Evolutionary conservation across 1,140 invertebrate species (phyloP).

Genomic region (Branchinecta lindahli): DNA sequence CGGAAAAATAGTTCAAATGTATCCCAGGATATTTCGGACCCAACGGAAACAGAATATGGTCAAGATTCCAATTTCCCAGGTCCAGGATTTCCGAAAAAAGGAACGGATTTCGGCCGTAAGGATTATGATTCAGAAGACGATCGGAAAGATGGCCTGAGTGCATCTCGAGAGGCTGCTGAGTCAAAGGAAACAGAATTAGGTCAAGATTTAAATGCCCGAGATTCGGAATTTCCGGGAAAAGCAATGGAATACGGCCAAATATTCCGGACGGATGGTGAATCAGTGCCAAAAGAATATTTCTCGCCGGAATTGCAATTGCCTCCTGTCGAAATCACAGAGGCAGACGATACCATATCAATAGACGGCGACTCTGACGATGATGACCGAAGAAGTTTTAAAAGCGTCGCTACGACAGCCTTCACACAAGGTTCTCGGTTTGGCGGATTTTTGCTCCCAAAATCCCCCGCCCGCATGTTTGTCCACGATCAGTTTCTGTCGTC

Average conservation of each 20-base stretch:
- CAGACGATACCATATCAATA: constrained; percentile 15
- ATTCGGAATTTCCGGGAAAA: too few relatives aligned
- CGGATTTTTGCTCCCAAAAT: constrained; percentile 18
- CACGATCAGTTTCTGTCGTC: constrained; percentile 18
- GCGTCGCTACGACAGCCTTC: background rate
- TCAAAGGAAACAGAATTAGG: too few relatives aligned
- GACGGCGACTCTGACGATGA: constrained; percentile 13
- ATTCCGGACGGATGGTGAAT: background rate
- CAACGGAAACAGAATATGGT: constrained; percentile 12
- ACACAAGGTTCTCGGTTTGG: background rate
- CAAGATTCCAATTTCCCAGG: constrained; percentile 2
- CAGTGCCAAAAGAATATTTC: background rate
- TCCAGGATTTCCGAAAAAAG: too few relatives aligned
- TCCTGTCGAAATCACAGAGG: background rate
- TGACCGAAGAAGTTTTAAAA: constrained; percentile 1
- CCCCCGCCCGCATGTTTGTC: constrained; percentile 19
- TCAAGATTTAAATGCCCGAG: too few relatives aligned
- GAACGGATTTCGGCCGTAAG: too few relatives aligned
- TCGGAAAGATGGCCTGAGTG: too few relatives aligned
- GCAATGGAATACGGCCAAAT: too few relatives aligned
- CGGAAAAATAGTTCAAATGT: background rate
- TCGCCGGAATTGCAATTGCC: background rate
- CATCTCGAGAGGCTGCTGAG: background rate
- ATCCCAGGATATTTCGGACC: background rate
- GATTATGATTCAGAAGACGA: too few relatives aligned